Conservation (phyloP, 2,888 invertebrate species). For the Scaptomyza parva region DNA sequence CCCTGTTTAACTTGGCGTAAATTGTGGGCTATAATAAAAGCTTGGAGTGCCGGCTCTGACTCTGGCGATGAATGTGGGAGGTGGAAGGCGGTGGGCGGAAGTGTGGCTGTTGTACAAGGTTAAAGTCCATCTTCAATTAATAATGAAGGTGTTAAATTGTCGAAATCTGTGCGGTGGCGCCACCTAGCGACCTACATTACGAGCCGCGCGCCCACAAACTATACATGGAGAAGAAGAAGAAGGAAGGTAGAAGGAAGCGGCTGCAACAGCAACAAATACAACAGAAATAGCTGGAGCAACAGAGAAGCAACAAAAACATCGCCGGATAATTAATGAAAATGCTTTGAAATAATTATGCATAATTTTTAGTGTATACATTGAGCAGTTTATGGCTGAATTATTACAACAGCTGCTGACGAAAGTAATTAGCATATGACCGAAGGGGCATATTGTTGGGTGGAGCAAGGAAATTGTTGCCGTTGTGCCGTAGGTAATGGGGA, state of each 20-base stretch:
- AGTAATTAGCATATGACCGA: conserved; percentile 74
- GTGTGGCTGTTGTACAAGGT: conserved; percentile 26
- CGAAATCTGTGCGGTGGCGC: conserved; percentile 73
- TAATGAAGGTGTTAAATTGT: conserved; percentile 81
- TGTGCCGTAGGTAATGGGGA: too few species aligned
- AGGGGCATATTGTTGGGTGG: conserved; percentile 20
- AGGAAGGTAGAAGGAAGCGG: conserved; percentile 6
- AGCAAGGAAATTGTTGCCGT: not conserved
- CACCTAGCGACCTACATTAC: conserved; percentile 66
- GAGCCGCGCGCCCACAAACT: conserved; percentile 4
- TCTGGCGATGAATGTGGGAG: not conserved
- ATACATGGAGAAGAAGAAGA: conserved; percentile 8
- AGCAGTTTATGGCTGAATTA: conserved; percentile 80
- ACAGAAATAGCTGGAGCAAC: conserved; percentile 14
- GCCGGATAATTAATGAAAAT: conserved; percentile 80
- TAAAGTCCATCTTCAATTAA: conserved; percentile 79
- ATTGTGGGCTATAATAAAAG: conserved; percentile 62
- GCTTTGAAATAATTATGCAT: conserved; percentile 83
- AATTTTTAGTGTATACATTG: conserved; percentile 82
- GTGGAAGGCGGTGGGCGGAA: not conserved
- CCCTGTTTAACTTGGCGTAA: conserved; percentile 63
- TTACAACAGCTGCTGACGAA: conserved; percentile 72
- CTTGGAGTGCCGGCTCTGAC: conserved; percentile 36
- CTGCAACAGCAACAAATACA: conserved; percentile 28
- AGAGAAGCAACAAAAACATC: conserved; percentile 38